phyloP scores from a whole-genome alignment of 2,888 invertebrate species.

The Sericinus montela region DNA sequence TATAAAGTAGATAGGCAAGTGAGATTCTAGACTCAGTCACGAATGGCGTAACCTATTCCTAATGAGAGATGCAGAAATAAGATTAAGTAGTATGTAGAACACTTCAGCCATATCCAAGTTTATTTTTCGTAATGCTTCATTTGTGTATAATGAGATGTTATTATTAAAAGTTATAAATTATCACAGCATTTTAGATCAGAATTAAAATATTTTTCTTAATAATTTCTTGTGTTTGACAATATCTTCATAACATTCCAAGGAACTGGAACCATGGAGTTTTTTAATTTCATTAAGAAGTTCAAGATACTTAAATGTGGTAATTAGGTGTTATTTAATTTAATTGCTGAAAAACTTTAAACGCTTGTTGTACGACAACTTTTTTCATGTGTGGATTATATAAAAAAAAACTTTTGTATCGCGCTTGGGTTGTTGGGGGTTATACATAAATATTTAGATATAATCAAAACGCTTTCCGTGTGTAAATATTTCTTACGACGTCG shows the following conservation, averaged over 20 bases:
- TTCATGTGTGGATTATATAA: too few species aligned
- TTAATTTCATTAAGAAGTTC: conserved; percentile 12
- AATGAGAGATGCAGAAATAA: conserved; percentile 4
- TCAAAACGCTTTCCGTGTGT: too few species aligned
- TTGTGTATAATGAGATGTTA: background rate
- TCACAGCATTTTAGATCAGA: too few species aligned
- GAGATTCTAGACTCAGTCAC: conserved; percentile 1
- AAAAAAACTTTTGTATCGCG: too few species aligned
- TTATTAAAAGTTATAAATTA: too few species aligned
- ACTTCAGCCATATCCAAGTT: background rate
- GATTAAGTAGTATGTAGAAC: background rate
- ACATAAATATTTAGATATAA: too few species aligned
- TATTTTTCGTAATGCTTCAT: background rate
- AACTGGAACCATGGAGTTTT: conserved; percentile 5
- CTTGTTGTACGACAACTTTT: conserved; percentile 4
- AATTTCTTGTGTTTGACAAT: background rate
- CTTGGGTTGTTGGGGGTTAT: too few species aligned
- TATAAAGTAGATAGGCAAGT: conserved; percentile 6
- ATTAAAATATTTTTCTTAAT: background rate
- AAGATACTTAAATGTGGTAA: conserved; percentile 11
- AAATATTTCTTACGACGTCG: too few species aligned
- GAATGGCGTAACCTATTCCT: conserved; percentile 4
- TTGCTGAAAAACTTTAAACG: conserved; percentile 10
- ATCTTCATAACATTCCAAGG: conserved; percentile 4
- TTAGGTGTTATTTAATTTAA: conserved; percentile 17